Conservation (phyloP, 1,140 invertebrate species). For the Diorhabda elongata region DNA sequence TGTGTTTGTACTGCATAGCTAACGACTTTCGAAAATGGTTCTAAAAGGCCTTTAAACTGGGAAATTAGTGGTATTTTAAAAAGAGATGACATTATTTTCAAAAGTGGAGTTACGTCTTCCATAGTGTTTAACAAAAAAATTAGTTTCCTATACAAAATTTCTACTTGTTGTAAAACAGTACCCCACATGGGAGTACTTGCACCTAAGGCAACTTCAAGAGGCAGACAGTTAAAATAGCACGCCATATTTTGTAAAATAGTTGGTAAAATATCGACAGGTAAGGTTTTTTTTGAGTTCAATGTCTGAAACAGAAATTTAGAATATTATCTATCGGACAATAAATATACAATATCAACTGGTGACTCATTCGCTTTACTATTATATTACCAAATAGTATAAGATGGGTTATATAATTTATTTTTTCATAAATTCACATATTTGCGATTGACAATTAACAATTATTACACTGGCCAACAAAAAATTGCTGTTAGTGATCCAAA, state of each 20-base stretch:
- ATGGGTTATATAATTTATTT: no score
- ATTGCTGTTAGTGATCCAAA: no score
- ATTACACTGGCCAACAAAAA: no score
- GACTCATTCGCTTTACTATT: no score
- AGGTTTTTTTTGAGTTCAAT: constrained; percentile 81
- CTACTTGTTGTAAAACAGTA: constrained; percentile 74
- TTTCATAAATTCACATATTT: no score
- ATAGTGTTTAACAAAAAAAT: constrained; percentile 69
- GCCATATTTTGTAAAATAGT: constrained; percentile 85
- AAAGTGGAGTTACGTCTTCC: constrained; percentile 70
- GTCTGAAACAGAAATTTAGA: constrained; percentile 52
- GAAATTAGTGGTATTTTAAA: constrained; percentile 80
- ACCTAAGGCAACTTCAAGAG: constrained; percentile 74
- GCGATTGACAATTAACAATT: no score
- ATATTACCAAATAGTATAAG: no score
- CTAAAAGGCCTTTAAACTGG: constrained; percentile 77
- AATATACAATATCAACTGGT: no score
- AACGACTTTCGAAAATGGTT: constrained; percentile 94
- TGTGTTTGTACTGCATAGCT: constrained; percentile 87
- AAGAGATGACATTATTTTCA: constrained; percentile 81
- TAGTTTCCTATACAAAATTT: constrained; percentile 78
- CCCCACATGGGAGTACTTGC: constrained; percentile 67
- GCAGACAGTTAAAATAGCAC: constrained; percentile 87
- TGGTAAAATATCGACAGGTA: constrained; percentile 71
- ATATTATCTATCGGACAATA: no score